Evolutionary conservation across 2,888 invertebrate genomes (phyloP), one percentile per base, ranked within the genome.

Genomic region (Agrotis exclamationis): DNA sequence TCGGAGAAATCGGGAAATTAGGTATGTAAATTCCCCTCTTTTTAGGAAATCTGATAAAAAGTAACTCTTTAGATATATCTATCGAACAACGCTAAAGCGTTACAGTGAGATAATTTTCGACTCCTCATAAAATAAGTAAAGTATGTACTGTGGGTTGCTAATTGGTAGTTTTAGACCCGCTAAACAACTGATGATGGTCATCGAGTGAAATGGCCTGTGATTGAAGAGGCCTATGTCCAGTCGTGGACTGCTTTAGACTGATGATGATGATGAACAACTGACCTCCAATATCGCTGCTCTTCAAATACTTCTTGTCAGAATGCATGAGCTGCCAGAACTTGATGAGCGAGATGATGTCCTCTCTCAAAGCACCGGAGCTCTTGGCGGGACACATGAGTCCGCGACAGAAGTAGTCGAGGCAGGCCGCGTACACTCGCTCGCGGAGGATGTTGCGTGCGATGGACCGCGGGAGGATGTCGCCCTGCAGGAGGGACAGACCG

Each of bases 241-340:
- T 3, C 2, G 2, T 24, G 24, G 24, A 24, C 24, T 24, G 24
- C 24, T 24, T 3, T 24, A 24, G 24, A 3, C 24, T 24, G 3
- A 24, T 24, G 24, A 24, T 24, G 24, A 24, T 24, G 24, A 24
- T 24, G 5, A n/a, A 33, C 1, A n/a, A 56, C 5, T 13, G 85
- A 97, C 98, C 98, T 20, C 98, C 98, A 79, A 99, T 97, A 88
- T 98, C 98, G 73, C 98, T 98, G 63, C 97, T 97, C 93, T 98
- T 98, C 86, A 99, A 95, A 92, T 99, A 99, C 91, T 99, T 99
- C 95, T 99, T 99, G 89, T 99, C 99, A 2, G 98, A 98, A 90
- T 99, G 99, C 97, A 99, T 98, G 6, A 98, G 97, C 90, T 99
- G 98, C 99, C 99, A 99, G 95, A 99, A 99, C 86, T 98, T 97